Percentiles rank a stretch among this genome's conserved stretches.
Evolutionary conservation across 1,140 invertebrate species (phyloP).

Genomic region (Neodiprion lecontei): DNA sequence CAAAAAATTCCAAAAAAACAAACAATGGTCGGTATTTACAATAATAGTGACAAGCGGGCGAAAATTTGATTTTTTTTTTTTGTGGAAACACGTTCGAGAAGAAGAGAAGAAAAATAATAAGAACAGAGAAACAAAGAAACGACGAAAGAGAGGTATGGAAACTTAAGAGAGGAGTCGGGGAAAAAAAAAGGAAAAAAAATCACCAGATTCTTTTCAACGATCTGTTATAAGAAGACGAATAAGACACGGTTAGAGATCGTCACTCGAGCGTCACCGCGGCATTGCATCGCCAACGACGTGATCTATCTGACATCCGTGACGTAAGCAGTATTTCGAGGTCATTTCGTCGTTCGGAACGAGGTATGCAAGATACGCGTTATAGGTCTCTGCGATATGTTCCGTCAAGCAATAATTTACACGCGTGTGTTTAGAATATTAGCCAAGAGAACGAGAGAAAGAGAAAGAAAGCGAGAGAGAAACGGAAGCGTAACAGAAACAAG

Average conservation of each 20-base stretch:
- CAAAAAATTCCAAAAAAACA: conserved; percentile 43
- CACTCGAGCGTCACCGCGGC: too few relatives aligned
- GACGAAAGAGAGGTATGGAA: conserved; percentile 7
- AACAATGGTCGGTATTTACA: neutral
- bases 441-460: neutral
- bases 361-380: too few relatives aligned
- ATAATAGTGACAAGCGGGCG: neutral
- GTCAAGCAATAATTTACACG: neutral
- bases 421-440: neutral
- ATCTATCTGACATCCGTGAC: neutral
- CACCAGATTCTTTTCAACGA: neutral
- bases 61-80: neutral
- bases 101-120: conserved; percentile 49
- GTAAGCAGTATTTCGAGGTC: neutral
- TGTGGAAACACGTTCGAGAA: too few relatives aligned
- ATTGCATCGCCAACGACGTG: neutral
- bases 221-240: neutral
- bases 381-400: too few relatives aligned
- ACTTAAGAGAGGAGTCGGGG: conserved; percentile 11
- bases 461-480: neutral
- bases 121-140: conserved; percentile 6
- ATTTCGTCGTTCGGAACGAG: too few relatives aligned
- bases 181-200: neutral
- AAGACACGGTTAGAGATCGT: too few relatives aligned
- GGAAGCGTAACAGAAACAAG: neutral